phyloP scores from a whole-genome alignment of 2,888 invertebrate genomes.

The Mythimna lalbum region DNA sequence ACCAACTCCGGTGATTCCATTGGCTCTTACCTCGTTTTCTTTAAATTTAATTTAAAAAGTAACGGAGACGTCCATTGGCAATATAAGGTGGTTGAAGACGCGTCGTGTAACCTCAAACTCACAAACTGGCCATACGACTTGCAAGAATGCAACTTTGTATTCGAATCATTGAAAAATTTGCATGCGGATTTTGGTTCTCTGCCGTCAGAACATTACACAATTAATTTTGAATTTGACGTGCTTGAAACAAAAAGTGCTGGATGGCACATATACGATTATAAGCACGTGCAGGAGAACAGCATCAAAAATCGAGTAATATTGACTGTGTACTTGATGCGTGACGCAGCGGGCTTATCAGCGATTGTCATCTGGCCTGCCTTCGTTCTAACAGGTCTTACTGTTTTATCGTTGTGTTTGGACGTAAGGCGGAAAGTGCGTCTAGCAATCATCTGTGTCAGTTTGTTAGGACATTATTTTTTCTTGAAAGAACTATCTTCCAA shows the following conservation, averaged over 20 bases:
- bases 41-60: slow-evolving; percentile 50
- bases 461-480: slow-evolving; percentile 69
- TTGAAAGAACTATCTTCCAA: slow-evolving; percentile 57
- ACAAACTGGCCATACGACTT: slow-evolving; percentile 73
- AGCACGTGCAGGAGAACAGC: slow-evolving; percentile 38
- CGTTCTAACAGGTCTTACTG: slow-evolving; percentile 65
- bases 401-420: slow-evolving; percentile 68
- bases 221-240: neutral
- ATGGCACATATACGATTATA: slow-evolving; percentile 72
- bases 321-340: slow-evolving; percentile 71
- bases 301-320: slow-evolving; percentile 61
- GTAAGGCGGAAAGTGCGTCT: slow-evolving; percentile 64
- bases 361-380: slow-evolving; percentile 70
- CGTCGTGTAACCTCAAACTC: slow-evolving; percentile 64
- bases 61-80: slow-evolving; percentile 62
- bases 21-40: neutral
- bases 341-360: slow-evolving; percentile 67
- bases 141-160: slow-evolving; percentile 67
- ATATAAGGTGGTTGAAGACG: slow-evolving; percentile 23
- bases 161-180: slow-evolving; percentile 22
- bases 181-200: neutral
- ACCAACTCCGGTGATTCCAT: slow-evolving; percentile 50
- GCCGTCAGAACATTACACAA: neutral
- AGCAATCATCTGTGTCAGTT: slow-evolving; percentile 65
- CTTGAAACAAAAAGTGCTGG: slow-evolving; percentile 37